Evolutionary conservation across 2,888 invertebrate genomes (phyloP), one percentile per base, ranked within the genome.

Genomic region (Pycnomerus fuliginosus): DNA sequence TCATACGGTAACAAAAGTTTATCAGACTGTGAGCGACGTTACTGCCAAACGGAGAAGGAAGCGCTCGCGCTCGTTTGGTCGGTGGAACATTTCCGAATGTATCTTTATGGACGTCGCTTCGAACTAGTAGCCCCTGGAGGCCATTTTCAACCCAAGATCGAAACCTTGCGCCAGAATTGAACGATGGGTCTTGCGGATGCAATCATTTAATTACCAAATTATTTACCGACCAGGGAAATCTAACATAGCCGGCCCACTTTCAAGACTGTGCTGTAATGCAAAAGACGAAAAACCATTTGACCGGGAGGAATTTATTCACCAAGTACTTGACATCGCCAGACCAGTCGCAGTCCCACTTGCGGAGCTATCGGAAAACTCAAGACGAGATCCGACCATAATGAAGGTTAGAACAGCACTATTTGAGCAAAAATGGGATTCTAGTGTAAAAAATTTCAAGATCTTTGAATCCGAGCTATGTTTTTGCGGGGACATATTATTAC

Each of bases 51-150:
- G 3, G 65, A 67, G 50, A 62, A 45, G 28, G 63, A 68, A 51
- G 68, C 66, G 4, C 54, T 71, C n/a, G 65, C 66, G 2, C 48
- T 72, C 13, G 59, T 72, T 3, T 73, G 62, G 57, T 70, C 66
- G 42, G 64, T 40, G 66, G 69, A 59, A 39, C 44, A 46, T 23
- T 56, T 59, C 16, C 37, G 52, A 16, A 46, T 50, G 17, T 58
- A 60, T 34, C 32, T 60, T 25, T 49, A 44, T 31, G 52, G 56
- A 7, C n/a, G 44, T 60, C 14, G 29, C 58, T 7, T 60, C 58
- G 2, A 57, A 61, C 29, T 59, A 61, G 40, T 57, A 61, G 36
- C 70, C 74, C 2, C 49, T 75, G 22, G 56, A 64, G 36, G 53
- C 46, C 14, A 60, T 61, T 32, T 61, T 62, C 41, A 47, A 45